A percentile compares a stretch with the other conserved stretches of the same genome.
Evolutionary conservation across 2,888 invertebrate genomes (phyloP).

Genomic region (Dichetophora obliterata): DNA sequence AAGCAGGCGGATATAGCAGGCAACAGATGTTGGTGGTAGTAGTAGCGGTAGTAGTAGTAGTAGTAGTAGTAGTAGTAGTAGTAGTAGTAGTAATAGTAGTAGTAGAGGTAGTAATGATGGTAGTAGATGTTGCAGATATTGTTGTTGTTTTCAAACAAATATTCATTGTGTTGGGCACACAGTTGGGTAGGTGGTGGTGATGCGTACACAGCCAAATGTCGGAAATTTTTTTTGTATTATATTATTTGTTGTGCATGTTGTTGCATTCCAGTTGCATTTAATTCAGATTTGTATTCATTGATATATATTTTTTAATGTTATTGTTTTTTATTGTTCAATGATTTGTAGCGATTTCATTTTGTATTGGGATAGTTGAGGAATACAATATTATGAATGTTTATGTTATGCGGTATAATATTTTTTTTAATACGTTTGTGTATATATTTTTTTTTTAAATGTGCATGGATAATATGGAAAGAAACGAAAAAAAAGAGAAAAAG

Average conservation of each 20-base stretch:
- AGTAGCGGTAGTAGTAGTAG: neutral
- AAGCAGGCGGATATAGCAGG: neutral
- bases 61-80: neutral
- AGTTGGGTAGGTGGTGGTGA: neutral
- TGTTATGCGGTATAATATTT: neutral
- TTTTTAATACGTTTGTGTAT: conserved; percentile 32
- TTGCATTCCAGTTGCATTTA: neutral
- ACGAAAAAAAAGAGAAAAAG: conserved; percentile 40
- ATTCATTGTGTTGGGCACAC: neutral
- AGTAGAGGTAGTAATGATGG: neutral
- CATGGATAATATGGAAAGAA: conserved; percentile 51
- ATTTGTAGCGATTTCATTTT: neutral
- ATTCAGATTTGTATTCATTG: neutral
- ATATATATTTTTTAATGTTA: neutral
- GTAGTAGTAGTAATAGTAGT: neutral
- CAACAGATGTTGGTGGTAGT: neutral
- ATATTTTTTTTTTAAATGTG: conserved; percentile 41
- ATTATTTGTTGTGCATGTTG: neutral
- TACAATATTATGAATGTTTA: neutral
- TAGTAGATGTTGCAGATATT: neutral
- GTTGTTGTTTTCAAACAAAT: neutral
- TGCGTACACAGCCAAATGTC: too few relatives aligned
- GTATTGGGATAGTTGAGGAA: neutral
- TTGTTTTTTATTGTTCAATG: neutral
- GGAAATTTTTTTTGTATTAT: neutral